Conservation (phyloP, 2,888 invertebrate species). For the Cordylochernes scorpioides region DNA sequence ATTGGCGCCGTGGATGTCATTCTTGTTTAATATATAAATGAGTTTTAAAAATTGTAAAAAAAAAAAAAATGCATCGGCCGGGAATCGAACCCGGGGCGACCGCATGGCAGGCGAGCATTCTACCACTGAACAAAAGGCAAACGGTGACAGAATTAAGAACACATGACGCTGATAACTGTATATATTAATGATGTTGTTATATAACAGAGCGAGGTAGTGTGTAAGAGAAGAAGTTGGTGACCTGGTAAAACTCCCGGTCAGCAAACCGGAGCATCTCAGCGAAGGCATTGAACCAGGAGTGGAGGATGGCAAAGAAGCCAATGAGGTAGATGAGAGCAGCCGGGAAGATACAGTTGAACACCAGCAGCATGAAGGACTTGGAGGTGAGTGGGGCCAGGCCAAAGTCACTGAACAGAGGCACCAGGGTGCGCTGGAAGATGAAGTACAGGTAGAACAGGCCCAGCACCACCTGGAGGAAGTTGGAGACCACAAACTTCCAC, state of each 20-base stretch:
- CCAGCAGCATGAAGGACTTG: constrained; percentile 24
- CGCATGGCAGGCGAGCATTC: too few relatives aligned
- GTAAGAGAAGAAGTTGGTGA: constrained; percentile 17
- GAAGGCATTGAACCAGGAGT: constrained; percentile 68
- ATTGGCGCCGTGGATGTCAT: too few relatives aligned
- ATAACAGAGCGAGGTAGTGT: too few relatives aligned
- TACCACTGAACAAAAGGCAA: too few relatives aligned
- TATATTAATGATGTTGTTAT: too few relatives aligned
- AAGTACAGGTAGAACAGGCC: constrained; percentile 52
- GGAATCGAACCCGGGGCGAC: too few relatives aligned
- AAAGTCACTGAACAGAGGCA: constrained; percentile 39
- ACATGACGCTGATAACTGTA: too few relatives aligned
- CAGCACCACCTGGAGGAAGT: constrained; percentile 43
- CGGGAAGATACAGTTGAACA: constrained; percentile 46
- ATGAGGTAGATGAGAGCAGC: constrained; percentile 39
- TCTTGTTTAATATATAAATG: too few relatives aligned
- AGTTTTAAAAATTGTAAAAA: too few relatives aligned
- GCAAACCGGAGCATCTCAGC: constrained; percentile 63
- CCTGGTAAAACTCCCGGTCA: constrained; percentile 52
- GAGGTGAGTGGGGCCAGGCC: constrained; percentile 25
- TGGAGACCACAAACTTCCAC: constrained; percentile 41
- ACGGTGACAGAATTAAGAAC: too few relatives aligned
- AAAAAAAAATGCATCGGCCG: too few relatives aligned
- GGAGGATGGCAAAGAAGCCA: constrained; percentile 59
- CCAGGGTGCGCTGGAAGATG: constrained; percentile 42